Evolutionary conservation across 2,113 vertebrate genomes (phyloP), one percentile per base, ranked within the genome.

Genomic region (Aspidoscelis tigris): DNA sequence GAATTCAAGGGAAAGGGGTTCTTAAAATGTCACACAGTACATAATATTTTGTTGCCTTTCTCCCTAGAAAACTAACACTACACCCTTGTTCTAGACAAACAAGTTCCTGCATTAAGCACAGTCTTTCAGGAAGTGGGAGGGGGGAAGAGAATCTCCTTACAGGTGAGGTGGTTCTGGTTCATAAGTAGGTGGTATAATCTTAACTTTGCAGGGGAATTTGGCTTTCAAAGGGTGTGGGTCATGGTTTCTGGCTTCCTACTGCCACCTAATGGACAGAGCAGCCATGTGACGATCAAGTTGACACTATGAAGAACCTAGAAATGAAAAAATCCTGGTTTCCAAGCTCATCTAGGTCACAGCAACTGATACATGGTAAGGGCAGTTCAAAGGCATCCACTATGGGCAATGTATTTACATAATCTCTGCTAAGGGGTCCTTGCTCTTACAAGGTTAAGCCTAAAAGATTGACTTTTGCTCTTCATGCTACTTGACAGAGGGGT

Each of bases 371-470:
- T 43, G 50, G 64, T 33, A 50, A 20, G 24, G 41, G 73, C 58
- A 87, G 39, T 79, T 87, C 85, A 87, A 83, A 83, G 70, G 81
- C 61, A 82, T 65, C 22, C 43, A 16, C 22, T 66, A 41, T 80
- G 65, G 41, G 55, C 22, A 53, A 2, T 43, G 7, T 14, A 68
- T 83, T 75, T 78, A 26, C 64, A 78, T 73, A 68, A 79, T 87
- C 71, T 61, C 69, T 22, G 10, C 39, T 14, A 69, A 18, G 14
- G 77, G 58, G 18, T 26, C 64, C 39, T 44, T 58, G 5, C 33
- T 4, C 20, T 20, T 33, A 21, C 5, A 22, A 69, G 5, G 70
- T 43, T 66, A 87, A 78, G 39, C 69, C 58, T 50, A 16, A 68
- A 72, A 53, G 76, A 66, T 39, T 58, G 81, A 78, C 47, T 66